Conservation (phyloP, 1,140 invertebrate genomes). For the Probaryconus sp. region DNA sequence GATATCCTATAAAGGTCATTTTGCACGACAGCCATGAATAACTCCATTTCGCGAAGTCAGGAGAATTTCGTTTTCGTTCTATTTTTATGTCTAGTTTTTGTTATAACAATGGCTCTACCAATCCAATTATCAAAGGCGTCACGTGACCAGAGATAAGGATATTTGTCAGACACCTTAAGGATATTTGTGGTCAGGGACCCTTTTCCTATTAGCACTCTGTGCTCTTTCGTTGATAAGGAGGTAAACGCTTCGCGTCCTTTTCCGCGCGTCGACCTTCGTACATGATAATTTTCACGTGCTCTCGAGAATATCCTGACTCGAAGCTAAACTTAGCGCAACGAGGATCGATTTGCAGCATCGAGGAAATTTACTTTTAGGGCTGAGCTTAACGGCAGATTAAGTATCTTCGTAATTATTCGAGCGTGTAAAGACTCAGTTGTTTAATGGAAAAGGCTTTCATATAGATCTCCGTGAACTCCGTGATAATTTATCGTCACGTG, state of each 20-base stretch:
- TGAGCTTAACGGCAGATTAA: conserved; percentile 57
- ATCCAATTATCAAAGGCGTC: too few relatives aligned
- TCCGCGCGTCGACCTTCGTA: conserved; percentile 7
- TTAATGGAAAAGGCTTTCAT: conserved; percentile 25
- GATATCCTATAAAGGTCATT: conserved; percentile 1
- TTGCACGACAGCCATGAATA: not conserved
- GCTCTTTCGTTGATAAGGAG: not conserved
- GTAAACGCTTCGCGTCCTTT: not conserved
- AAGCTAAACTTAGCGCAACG: conserved; percentile 50
- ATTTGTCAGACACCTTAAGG: too few relatives aligned
- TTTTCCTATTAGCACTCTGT: not conserved
- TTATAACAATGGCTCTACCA: too few relatives aligned
- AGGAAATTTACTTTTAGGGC: conserved; percentile 54
- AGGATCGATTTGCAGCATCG: conserved; percentile 48
- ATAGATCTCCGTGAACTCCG: conserved; percentile 9
- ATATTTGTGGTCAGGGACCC: conserved; percentile 2
- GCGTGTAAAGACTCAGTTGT: conserved; percentile 44
- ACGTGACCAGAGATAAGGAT: too few relatives aligned
- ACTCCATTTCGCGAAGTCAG: too few relatives aligned
- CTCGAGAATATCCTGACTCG: conserved; percentile 12
- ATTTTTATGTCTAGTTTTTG: too few relatives aligned
- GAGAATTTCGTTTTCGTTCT: too few relatives aligned
- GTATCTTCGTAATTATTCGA: conserved; percentile 51
- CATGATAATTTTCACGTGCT: conserved; percentile 22
- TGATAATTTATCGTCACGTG: conserved; percentile 29